Evolutionary conservation across 2,113 vertebrate species (phyloP), one percentile per base, ranked within the genome.

Genomic region (Saimiri boliviensis): DNA sequence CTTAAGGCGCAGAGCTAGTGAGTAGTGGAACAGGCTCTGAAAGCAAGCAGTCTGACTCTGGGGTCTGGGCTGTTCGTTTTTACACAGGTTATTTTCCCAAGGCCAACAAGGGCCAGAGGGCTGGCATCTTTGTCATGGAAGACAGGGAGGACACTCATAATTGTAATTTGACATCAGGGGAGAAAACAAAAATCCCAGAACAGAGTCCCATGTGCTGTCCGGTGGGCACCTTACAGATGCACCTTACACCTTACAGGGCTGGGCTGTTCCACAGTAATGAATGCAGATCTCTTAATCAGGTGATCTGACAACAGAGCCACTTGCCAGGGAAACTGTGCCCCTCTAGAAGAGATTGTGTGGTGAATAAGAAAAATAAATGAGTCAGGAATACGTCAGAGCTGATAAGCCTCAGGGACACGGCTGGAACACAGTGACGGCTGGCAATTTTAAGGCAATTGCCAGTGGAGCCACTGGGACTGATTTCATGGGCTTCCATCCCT

Each of bases 291-390:
- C 97, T 98, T 98, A 94, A 98, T 98, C 98, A 98, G 97, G 97
- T 97, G 89, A 89, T 97, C 98, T 98, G 98, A 99, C 98, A 98
- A 97, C 94, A 86, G 70, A 16, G 14, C 92, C 96, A 90, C 97
- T 98, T 98, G 89, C 97, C 95, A 87, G 97, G 97, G 97, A 98
- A 98, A 98, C 97, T 98, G 97, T 88, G 80, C 96, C 83, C 94
- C 94, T 82, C 82, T 96, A 70, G 25, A 98, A 98, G 95, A 94
- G 93, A 47, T 92, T 97, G 97, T 93, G 80, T 96, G 93, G 90
- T 93, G 95, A 98, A 97, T 94, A 90, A 97, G 96, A 94, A 96
- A 96, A 95, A 89, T 47, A 84, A 92, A 97, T 94, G 96, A 86
- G 89, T 85, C 4, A 2, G 91, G 89, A 97, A 97, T 97, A 88